These are phyloP conservation scores for Geotrupes spiniger DNA, from an alignment of 2,888 invertebrate genomes.

Conservation along the genomic window DNA sequence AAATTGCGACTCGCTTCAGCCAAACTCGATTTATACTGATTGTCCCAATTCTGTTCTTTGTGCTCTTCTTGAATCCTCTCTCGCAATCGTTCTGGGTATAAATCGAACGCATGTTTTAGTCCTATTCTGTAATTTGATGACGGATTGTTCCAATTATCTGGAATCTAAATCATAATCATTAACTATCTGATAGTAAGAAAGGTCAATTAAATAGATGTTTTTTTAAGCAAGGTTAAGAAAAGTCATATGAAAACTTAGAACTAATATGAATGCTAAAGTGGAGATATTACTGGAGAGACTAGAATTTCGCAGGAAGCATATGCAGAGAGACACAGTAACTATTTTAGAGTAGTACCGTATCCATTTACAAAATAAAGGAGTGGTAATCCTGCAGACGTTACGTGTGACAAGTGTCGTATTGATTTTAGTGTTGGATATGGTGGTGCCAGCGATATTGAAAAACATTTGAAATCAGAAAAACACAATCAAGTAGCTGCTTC, in stretches of 20 bases:
- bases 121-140: conserved; percentile 84
- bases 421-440: conserved; percentile 23
- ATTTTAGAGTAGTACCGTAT: too few relatives aligned
- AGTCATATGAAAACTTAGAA: too few relatives aligned
- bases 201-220: too few relatives aligned
- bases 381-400: conserved; percentile 20
- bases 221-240: too few relatives aligned
- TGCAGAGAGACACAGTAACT: too few relatives aligned
- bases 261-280: too few relatives aligned
- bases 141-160: conserved; percentile 79
- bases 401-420: conserved; percentile 20
- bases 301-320: too few relatives aligned
- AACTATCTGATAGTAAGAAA: too few relatives aligned
- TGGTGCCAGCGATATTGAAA: conserved; percentile 26
- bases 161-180: conserved; percentile 77
- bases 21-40: conserved; percentile 71
- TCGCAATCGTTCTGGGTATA: conserved; percentile 81
- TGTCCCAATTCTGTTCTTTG: conserved; percentile 83
- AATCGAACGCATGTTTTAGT: conserved; percentile 76
- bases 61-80: conserved; percentile 75
- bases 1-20: conserved; percentile 76
- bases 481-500: conserved; percentile 23
- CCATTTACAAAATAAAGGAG: conserved; percentile 34
- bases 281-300: too few relatives aligned
- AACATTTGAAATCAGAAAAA: conserved; percentile 29